phyloP scores from a whole-genome alignment of 2,888 invertebrate genomes.

The Nephrocerus scutellatus region DNA sequence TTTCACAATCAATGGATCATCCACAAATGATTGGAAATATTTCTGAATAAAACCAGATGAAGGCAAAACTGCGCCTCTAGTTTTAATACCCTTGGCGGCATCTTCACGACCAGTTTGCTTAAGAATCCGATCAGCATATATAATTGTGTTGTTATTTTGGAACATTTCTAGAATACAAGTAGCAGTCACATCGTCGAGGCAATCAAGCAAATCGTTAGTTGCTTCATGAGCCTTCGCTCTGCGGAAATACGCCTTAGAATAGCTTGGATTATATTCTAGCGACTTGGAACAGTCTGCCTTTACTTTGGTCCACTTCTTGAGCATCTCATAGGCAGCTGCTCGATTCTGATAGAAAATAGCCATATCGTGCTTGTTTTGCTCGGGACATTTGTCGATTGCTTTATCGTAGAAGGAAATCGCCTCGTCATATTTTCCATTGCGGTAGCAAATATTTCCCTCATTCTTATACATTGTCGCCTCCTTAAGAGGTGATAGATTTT shows the following conservation, averaged over 20 bases:
- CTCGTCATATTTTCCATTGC: constrained; percentile 79
- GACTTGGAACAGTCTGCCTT: constrained; percentile 83
- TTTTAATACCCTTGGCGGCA: constrained; percentile 66
- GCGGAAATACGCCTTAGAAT: constrained; percentile 79
- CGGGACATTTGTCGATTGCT: constrained; percentile 85
- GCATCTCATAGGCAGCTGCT: constrained; percentile 89
- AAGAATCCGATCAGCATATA: constrained; percentile 80
- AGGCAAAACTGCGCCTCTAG: constrained; percentile 67
- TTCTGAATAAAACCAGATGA: constrained; percentile 79
- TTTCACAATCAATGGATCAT: constrained; percentile 67
- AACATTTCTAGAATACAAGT: constrained; percentile 88
- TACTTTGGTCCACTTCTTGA: constrained; percentile 76
- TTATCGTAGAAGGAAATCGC: constrained; percentile 84
- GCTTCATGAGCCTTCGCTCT: constrained; percentile 78
- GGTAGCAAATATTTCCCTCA: constrained; percentile 82
- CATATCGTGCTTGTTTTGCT: constrained; percentile 63
- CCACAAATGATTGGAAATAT: constrained; percentile 80
- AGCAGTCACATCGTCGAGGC: constrained; percentile 87
- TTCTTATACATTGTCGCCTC: constrained; percentile 74
- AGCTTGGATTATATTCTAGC: constrained; percentile 73
- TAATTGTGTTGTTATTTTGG: constrained; percentile 69
- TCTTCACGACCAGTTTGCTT: constrained; percentile 63
- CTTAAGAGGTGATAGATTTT: constrained; percentile 55
- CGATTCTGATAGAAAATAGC: constrained; percentile 94
- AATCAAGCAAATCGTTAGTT: constrained; percentile 68